Base-by-base conservation (phyloP, 2,113 vertebrate species). In the Gavialis gangeticus region DNA sequence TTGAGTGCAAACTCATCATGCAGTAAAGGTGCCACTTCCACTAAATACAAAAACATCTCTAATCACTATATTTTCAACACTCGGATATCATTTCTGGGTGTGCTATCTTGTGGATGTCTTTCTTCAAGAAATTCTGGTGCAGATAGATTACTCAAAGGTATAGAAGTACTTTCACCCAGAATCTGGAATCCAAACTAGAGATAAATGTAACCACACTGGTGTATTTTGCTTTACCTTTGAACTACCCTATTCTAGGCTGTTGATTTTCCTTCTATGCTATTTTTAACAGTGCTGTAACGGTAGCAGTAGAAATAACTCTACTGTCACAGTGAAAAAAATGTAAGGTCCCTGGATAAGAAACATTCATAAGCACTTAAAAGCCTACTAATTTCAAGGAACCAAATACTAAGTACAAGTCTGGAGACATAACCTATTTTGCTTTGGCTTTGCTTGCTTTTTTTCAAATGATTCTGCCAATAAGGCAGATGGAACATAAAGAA, bases 341-440 rank as follows among this genome's bases (percentile, higher is more conserved):
- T 81, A 82, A 91, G 56, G 89, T 60, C 12, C 15, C 17, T 28
- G 73, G 56, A 28, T 79, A 15, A 82, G 87, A 63, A 85, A 95
- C 92, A 97, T 96, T 97, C 96, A 96, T 87, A 95, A 94, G 93
- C 94, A 96, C 89, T 78, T 94, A 95, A 94, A 60, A 85, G 85
- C 30, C 83, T 76, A 92, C 95, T 87, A 71, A 91, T 82, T 96
- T 92, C 81, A 88, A 59, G 62, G 75, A 62, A 93, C 88, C 66
- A 78, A 34, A 71, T 37, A 80, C 78, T 94, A 69, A 60, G 83
- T 77, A 90, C 55, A 24, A 92, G 82, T 95, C 91, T 91, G 76
- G 93, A 92, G 96, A 93, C 56, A 82, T 16, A 81, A 94, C 82
- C 75, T 92, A 37, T 95, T 94, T 79, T 94, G 85, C 85, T 95